These are phyloP conservation scores for Takifugu bimaculatus DNA, from an alignment of 2,113 vertebrate species.

Conservation along the genomic window DNA sequence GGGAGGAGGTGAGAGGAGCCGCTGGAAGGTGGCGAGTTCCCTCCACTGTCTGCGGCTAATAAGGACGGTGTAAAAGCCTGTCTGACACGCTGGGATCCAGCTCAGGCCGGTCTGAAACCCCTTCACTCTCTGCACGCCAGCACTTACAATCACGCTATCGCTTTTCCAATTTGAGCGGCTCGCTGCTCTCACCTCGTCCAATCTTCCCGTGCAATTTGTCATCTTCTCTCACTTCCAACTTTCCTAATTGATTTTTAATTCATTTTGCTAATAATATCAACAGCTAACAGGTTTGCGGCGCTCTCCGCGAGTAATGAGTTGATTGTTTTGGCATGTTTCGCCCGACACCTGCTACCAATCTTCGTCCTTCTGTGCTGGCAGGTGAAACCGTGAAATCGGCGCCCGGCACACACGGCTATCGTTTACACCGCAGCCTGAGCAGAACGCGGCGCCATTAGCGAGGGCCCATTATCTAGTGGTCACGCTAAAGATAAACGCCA, in stretches of 20 bases:
- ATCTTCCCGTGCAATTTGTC: constrained; percentile 28
- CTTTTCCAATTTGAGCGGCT: constrained; percentile 22
- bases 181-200: constrained; percentile 10
- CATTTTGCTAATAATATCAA: constrained; percentile 50
- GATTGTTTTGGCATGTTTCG: constrained; percentile 57
- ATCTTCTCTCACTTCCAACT: constrained; percentile 18
- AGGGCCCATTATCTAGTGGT: constrained; percentile 43
- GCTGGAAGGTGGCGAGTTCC: constrained; percentile 52
- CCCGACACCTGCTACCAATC: constrained; percentile 56
- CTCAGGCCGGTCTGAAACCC: constrained; percentile 48
- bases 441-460: constrained; percentile 37
- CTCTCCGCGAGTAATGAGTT: constrained; percentile 37
- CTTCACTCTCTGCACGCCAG: constrained; percentile 39
- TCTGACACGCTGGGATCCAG: constrained; percentile 50
- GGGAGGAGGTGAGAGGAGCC: constrained; percentile 31
- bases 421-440: constrained; percentile 29
- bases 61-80: constrained; percentile 62
- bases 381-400: constrained; percentile 61
- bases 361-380: constrained; percentile 48
- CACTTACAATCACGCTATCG: constrained; percentile 48
- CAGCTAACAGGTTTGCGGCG: constrained; percentile 32
- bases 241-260: constrained; percentile 57
- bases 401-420: constrained; percentile 37
- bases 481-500: constrained; percentile 51
- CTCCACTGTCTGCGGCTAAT: constrained; percentile 62